These are phyloP conservation scores for Anguilla pacifica DNA, from an alignment of 2,797 vertebrate species.

Conservation along the genomic window DNA sequence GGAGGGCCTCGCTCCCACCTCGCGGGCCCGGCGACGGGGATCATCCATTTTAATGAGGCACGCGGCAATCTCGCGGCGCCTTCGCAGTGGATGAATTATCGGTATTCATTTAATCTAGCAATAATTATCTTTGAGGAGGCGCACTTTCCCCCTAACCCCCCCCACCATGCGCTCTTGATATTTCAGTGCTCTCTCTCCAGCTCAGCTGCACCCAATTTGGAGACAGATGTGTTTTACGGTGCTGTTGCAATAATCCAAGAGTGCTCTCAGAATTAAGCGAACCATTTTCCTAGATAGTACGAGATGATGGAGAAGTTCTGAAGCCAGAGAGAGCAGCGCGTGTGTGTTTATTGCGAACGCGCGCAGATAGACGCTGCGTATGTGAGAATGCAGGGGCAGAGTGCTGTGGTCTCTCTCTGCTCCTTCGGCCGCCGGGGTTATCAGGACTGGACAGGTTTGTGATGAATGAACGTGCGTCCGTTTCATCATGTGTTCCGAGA, in stretches of 20 bases:
- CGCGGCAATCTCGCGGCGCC: neutral
- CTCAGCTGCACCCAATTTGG: neutral
- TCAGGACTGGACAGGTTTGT: neutral
- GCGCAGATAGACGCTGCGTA: neutral
- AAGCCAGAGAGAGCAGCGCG: neutral
- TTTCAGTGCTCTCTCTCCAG: neutral
- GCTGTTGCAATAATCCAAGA: neutral
- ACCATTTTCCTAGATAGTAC: neutral
- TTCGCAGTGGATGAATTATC: neutral
- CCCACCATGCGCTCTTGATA: neutral
- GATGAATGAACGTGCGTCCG: neutral
- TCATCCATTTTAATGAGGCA: constrained; percentile 30
- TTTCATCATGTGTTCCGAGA: neutral
- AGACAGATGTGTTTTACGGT: neutral
- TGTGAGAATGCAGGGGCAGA: neutral
- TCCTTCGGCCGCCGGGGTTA: too few species aligned
- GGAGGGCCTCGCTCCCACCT: constrained; percentile 22
- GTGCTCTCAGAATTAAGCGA: neutral
- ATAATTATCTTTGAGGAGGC: constrained; percentile 18
- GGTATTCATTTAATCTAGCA: constrained; percentile 5
- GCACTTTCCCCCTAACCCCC: neutral
- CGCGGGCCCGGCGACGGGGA: neutral
- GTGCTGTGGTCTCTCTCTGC: neutral
- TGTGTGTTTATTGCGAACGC: neutral
- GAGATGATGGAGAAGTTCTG: neutral